Evolutionary conservation across 2,888 invertebrate genomes (phyloP).

Genomic region (Ectobius pallidus): DNA sequence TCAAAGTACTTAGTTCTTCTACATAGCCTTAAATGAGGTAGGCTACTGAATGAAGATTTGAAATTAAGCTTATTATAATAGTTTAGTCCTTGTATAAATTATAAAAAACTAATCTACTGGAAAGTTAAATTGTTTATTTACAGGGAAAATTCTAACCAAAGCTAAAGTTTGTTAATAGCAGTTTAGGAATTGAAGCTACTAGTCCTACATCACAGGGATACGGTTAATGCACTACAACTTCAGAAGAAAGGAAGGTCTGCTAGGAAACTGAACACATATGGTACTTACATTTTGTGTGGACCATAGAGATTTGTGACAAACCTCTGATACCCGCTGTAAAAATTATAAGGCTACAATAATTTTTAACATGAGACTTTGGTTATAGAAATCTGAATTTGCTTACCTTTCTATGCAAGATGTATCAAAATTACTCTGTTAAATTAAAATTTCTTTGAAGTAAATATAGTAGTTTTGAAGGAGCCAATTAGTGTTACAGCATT

Average conservation of each 20-base stretch:
- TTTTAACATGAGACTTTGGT: background rate
- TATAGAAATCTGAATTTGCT: slow-evolving; percentile 21
- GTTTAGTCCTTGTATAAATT: no score
- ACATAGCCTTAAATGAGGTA: no score
- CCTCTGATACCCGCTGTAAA: slow-evolving; percentile 48
- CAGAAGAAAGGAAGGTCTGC: background rate
- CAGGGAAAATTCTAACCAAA: background rate
- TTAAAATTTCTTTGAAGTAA: no score
- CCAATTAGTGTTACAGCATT: no score
- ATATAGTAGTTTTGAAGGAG: no score
- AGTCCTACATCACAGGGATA: background rate
- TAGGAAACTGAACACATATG: slow-evolving; percentile 4
- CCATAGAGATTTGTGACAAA: slow-evolving; percentile 51
- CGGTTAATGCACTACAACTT: slow-evolving; percentile 1
- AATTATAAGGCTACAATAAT: slow-evolving; percentile 34
- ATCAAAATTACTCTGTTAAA: background rate
- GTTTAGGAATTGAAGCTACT: background rate
- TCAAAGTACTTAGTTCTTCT: no score
- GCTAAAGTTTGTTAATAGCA: background rate
- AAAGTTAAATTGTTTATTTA: slow-evolving; percentile 10
- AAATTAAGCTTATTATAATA: no score
- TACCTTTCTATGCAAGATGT: slow-evolving; percentile 25
- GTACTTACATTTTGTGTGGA: slow-evolving; percentile 50
- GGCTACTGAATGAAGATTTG: no score
- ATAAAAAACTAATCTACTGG: no score